phyloP scores from a whole-genome alignment of 2,113 vertebrate species.

The Prolemur simus region DNA sequence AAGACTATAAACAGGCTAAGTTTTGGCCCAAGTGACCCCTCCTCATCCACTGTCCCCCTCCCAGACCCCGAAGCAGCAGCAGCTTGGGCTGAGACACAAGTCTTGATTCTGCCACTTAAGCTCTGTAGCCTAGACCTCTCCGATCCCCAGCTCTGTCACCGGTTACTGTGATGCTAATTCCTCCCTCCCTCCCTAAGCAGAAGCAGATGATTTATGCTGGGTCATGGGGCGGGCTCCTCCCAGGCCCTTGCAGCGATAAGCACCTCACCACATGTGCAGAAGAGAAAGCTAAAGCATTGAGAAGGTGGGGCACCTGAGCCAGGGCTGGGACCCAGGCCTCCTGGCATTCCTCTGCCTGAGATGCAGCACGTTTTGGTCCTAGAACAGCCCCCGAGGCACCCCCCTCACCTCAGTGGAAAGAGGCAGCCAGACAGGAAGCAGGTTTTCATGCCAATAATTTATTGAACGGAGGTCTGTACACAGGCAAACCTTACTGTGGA shows the following conservation, averaged over 20 bases:
- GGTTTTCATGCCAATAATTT: conserved; percentile 87
- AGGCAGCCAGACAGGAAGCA: conserved; percentile 48
- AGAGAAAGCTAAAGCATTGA: not conserved
- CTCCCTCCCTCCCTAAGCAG: not conserved
- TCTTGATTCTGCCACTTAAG: not conserved
- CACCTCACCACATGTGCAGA: not conserved
- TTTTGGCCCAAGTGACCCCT: not conserved
- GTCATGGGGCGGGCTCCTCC: not conserved
- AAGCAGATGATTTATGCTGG: not conserved
- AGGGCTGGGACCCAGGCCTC: not conserved
- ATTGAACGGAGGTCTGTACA: conserved; percentile 86
- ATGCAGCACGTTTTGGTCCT: not conserved
- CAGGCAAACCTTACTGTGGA: conserved; percentile 83
- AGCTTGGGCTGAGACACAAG: not conserved
- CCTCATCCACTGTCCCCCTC: not conserved
- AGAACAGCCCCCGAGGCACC: not conserved
- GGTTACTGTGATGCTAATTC: not conserved
- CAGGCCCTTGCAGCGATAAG: not conserved
- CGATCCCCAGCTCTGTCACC: not conserved
- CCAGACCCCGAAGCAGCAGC: not conserved
- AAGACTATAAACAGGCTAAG: not conserved
- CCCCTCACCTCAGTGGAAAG: not conserved
- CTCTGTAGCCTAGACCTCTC: not conserved
- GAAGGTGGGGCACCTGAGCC: not conserved
- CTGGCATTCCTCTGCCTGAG: not conserved